Conservation (phyloP, 2,113 vertebrate species). For the Centropus unirufus region DNA sequence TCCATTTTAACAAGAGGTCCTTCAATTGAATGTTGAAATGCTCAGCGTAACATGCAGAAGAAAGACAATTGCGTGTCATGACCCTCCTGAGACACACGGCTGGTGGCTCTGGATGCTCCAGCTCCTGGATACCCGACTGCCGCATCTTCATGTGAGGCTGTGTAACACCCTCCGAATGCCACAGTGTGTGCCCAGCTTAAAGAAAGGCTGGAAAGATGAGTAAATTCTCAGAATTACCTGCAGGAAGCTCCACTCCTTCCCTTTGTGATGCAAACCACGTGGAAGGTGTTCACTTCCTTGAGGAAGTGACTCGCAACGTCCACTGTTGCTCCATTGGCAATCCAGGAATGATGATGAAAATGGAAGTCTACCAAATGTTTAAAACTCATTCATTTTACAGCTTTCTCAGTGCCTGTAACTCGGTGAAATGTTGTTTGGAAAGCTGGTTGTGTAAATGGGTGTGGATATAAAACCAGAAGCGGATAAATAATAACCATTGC, state of each 20-base stretch:
- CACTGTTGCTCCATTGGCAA: background rate
- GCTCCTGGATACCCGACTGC: background rate
- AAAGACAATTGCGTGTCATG: background rate
- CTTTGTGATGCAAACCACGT: background rate
- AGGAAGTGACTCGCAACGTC: background rate
- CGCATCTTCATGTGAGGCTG: fast-evolving
- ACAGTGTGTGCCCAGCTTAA: background rate
- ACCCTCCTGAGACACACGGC: background rate
- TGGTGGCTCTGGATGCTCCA: background rate
- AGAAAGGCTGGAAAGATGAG: background rate
- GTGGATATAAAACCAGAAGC: constrained; percentile 16
- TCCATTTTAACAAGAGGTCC: background rate
- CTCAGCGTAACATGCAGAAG: background rate
- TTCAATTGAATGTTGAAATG: background rate
- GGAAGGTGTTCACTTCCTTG: background rate
- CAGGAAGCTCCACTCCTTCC: background rate
- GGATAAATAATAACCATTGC: constrained; percentile 1
- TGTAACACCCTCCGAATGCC: background rate
- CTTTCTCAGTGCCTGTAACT: background rate
- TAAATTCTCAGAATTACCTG: background rate
- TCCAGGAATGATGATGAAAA: constrained; percentile 2
- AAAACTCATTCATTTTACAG: background rate
- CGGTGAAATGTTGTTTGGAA: background rate
- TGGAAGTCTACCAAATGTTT: background rate
- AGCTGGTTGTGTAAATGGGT: background rate